Evolutionary conservation across 2,888 invertebrate species (phyloP).

Genomic region (Drosophila testacea): DNA sequence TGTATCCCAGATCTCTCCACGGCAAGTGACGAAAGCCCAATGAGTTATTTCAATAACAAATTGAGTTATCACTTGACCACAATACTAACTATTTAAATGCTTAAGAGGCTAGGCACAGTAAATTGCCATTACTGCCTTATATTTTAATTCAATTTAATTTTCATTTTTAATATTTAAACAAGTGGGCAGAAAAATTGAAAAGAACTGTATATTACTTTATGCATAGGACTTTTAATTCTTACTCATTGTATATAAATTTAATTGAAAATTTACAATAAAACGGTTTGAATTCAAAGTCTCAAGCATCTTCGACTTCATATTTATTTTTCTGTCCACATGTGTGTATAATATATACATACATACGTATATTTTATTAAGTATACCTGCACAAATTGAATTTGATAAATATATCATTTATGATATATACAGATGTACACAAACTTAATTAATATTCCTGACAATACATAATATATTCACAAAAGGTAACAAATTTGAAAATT

Average conservation of each 20-base stretch:
- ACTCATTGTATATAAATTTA: no score
- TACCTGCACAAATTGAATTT: not conserved
- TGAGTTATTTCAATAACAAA: conserved; percentile 4
- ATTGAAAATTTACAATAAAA: no score
- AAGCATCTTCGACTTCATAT: not conserved
- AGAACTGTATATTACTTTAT: no score
- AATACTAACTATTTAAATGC: not conserved
- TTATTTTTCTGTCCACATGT: not conserved
- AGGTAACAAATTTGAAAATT: conserved; percentile 23
- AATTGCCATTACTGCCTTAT: not conserved
- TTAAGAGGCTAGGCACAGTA: not conserved
- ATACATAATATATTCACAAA: conserved; percentile 10
- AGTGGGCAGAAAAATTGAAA: not conserved
- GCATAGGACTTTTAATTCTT: no score
- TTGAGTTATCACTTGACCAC: conserved; percentile 11
- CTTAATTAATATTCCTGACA: not conserved
- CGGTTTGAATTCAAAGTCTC: no score
- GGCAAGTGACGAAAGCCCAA: not conserved
- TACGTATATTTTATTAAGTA: not conserved
- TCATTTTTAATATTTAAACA: not conserved
- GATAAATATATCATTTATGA: not conserved
- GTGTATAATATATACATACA: not conserved
- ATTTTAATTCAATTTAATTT: not conserved
- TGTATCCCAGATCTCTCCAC: not conserved
- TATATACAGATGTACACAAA: not conserved